Evolutionary conservation across 2,113 vertebrate species (phyloP).

Genomic region (Sus scrofa): T2T-Sscrofa CM000817.6:147204001-147204500

Average conservation of each 20-base stretch:
- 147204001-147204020: not conserved
- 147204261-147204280: not conserved
- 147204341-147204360: not conserved
- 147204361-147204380: not conserved
- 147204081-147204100: not conserved
- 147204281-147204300: constrained; percentile 28
- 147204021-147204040: not conserved
- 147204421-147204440: not conserved
- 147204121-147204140: not conserved
- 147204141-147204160: not conserved
- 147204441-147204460: not conserved
- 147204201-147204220: not conserved
- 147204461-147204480: constrained; percentile 30
- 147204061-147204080: not conserved
- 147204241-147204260: not conserved
- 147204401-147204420: not conserved
- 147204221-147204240: not conserved
- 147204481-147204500: constrained; percentile 11
- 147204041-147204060: not conserved
- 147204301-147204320: not conserved
- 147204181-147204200: not conserved
- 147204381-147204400: not conserved
- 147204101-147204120: not conserved
- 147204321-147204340: not conserved
- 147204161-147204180: not conserved